Evolutionary conservation across 2,797 vertebrate genomes (phyloP).

Genomic region (Dendrocincla fuliginosa): DNA sequence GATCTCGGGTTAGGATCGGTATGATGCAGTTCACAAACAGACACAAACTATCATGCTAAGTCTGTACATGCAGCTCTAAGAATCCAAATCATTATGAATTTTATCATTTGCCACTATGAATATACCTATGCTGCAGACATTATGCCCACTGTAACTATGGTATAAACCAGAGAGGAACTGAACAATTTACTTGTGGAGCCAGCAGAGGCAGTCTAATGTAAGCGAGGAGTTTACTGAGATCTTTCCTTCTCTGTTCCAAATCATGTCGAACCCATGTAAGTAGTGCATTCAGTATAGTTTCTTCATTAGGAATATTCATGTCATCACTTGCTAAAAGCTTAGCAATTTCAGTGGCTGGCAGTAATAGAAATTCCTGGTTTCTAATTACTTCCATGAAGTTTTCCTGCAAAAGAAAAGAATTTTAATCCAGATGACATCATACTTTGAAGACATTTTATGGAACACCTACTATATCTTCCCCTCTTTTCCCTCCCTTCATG

Average conservation of each 20-base stretch:
- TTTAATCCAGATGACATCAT: background rate
- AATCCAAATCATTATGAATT: background rate
- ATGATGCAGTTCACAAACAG: background rate
- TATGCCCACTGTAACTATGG: background rate
- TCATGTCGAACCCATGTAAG: conserved; percentile 94
- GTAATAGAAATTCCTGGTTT: conserved; percentile 94
- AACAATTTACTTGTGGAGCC: conserved; percentile 88
- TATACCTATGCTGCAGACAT: background rate
- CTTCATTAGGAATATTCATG: conserved; percentile 95
- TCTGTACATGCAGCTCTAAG: background rate
- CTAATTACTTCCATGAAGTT: conserved; percentile 96
- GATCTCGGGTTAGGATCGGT: background rate
- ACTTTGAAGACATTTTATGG: background rate
- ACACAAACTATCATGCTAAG: background rate
- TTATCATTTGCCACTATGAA: background rate
- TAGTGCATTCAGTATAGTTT: conserved; percentile 91
- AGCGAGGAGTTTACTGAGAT: conserved; percentile 88
- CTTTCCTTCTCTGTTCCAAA: conserved; percentile 79
- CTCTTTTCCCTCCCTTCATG: background rate
- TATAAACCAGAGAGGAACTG: background rate
- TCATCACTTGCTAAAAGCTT: conserved; percentile 95
- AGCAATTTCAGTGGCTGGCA: conserved; percentile 91
- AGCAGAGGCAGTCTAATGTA: conserved; percentile 92
- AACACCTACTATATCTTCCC: background rate
- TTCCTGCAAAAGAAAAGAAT: conserved; percentile 80